A percentile compares a stretch with the other conserved stretches of the same genome.
Conservation (phyloP, 2,113 vertebrate genomes). For the Brevimyrus niger region DNA sequence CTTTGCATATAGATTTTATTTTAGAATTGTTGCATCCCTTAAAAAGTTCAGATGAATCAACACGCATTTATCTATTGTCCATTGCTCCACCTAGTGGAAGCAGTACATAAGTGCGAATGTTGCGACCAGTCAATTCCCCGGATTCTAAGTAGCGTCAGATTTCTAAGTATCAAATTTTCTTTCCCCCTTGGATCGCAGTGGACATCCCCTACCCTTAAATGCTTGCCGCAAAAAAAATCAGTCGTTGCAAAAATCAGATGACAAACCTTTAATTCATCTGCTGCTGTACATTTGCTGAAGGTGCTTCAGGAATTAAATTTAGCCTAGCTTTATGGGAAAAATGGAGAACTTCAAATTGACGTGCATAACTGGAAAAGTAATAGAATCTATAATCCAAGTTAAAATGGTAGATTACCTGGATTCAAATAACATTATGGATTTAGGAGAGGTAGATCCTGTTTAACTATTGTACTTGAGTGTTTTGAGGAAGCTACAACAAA, state of each 20-base stretch:
- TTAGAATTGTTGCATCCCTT: background rate
- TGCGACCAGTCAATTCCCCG: background rate
- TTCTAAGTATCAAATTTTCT: background rate
- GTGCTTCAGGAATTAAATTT: background rate
- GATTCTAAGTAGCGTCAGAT: background rate
- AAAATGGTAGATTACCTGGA: too few relatives aligned
- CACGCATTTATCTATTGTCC: background rate
- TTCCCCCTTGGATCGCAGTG: background rate
- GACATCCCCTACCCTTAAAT: background rate
- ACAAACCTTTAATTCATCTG: background rate
- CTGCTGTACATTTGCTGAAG: background rate
- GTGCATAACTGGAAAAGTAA: too few relatives aligned
- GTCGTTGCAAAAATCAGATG: background rate
- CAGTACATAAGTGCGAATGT: background rate
- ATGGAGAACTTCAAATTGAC: too few relatives aligned
- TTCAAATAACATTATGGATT: too few relatives aligned
- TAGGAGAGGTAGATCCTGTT: too few relatives aligned
- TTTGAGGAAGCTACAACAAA: too few relatives aligned
- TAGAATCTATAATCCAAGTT: too few relatives aligned
- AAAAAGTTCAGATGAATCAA: background rate
- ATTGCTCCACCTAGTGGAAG: background rate
- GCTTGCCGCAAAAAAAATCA: background rate
- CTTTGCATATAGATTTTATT: background rate
- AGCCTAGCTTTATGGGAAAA: background rate
- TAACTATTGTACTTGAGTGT: too few relatives aligned